Evolutionary conservation across 2,797 vertebrate species (phyloP).

Genomic region (Hafferia zeledoni): DNA sequence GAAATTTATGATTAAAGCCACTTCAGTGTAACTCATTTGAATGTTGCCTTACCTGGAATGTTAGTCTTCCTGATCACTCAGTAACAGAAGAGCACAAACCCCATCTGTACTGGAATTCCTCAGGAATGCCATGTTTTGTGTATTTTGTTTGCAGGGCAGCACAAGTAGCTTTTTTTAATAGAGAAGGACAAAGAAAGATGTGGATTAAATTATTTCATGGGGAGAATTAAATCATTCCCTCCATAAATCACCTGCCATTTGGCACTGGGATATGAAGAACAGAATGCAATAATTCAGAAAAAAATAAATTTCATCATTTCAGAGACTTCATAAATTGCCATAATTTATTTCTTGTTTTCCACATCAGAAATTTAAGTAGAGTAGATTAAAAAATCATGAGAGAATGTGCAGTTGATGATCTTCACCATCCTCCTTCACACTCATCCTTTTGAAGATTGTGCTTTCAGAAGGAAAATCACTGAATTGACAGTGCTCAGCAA

Average conservation of each 20-base stretch:
- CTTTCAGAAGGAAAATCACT: neutral
- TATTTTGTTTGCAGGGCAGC: neutral
- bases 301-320: neutral
- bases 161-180: neutral
- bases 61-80: neutral
- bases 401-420: neutral
- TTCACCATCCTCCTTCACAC: neutral
- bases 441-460: neutral
- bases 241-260: conserved; percentile 6
- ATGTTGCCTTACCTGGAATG: neutral
- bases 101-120: neutral
- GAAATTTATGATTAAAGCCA: neutral
- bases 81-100: neutral
- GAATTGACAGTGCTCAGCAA: neutral
- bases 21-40: neutral
- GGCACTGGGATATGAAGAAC: neutral
- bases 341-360: conserved; percentile 27
- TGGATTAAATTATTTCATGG: neutral
- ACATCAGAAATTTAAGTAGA: neutral
- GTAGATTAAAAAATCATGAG: neutral
- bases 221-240: neutral
- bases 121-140: neutral
- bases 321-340: neutral
- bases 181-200: neutral
- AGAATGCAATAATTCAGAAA: neutral